These are phyloP conservation scores for Capra hircus DNA, from an alignment of 2,113 vertebrate genomes.

Conservation along the genomic window DNA sequence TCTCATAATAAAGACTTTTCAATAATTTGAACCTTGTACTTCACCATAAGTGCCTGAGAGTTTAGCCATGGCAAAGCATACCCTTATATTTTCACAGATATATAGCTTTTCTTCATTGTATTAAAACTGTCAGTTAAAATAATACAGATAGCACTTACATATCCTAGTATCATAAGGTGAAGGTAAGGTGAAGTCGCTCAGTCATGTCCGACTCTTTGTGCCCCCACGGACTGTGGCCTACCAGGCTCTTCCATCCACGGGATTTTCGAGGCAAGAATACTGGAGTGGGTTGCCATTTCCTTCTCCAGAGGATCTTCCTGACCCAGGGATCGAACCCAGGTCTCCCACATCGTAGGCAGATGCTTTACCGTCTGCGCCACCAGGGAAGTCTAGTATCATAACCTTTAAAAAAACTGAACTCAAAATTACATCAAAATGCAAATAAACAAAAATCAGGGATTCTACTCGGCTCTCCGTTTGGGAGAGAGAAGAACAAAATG, in stretches of 20 bases:
- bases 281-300: too few species aligned
- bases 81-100: not conserved
- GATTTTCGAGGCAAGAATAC: too few species aligned
- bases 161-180: not conserved
- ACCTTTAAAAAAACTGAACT: not conserved
- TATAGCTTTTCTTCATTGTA: not conserved
- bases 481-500: not conserved
- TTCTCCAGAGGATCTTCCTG: too few species aligned
- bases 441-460: not conserved
- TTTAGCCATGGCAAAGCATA: not conserved
- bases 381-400: not conserved
- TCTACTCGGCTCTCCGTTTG: not conserved
- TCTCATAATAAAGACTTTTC: not conserved
- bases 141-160: not conserved
- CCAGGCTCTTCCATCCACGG: too few species aligned
- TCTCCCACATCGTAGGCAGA: too few species aligned
- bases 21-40: not conserved
- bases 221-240: too few species aligned
- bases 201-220: too few species aligned
- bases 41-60: not conserved
- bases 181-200: too few species aligned
- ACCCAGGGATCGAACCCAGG: too few species aligned
- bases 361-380: too few species aligned
- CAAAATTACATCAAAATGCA: constrained; percentile 6
- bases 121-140: not conserved